These are phyloP conservation scores for Amphiduros pacificus DNA, from an alignment of 2,888 invertebrate species.

Conservation along the genomic window DNA sequence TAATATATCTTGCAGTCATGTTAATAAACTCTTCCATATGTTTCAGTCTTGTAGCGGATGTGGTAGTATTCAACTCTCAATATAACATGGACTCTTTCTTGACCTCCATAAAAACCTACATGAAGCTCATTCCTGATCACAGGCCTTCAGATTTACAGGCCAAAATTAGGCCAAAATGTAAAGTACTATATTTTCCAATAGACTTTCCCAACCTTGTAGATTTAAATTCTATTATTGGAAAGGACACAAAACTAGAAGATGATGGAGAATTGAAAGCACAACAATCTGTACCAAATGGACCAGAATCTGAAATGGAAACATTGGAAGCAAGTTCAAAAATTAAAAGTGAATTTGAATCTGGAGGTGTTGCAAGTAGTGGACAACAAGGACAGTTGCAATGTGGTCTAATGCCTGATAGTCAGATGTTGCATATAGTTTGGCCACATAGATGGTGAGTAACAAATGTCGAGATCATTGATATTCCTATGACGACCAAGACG, in stretches of 20 bases:
- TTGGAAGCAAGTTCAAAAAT: not conserved
- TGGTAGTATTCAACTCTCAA: constrained; percentile 71
- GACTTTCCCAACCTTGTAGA: constrained; percentile 17
- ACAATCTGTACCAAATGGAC: not conserved
- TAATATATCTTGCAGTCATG: not conserved
- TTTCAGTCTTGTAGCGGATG: constrained; percentile 70
- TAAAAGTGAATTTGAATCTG: constrained; percentile 3
- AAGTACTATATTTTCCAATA: constrained; percentile 69
- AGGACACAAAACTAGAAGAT: not conserved
- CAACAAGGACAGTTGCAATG: not conserved
- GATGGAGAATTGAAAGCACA: not conserved
- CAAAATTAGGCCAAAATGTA: constrained; percentile 66
- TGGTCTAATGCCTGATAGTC: too few relatives aligned
- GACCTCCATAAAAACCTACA: constrained; percentile 65
- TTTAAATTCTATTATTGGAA: not conserved
- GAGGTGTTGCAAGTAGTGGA: not conserved
- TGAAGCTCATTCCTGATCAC: constrained; percentile 71
- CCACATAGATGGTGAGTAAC: constrained; percentile 70
- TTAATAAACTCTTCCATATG: not conserved
- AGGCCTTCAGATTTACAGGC: constrained; percentile 65
- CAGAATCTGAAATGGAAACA: too few relatives aligned
- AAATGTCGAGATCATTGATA: too few relatives aligned
- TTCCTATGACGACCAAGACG: too few relatives aligned
- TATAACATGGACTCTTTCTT: constrained; percentile 73
- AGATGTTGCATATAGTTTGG: constrained; percentile 69